Conservation (phyloP, 2,797 vertebrate species). For the Fringilla coelebs region DNA sequence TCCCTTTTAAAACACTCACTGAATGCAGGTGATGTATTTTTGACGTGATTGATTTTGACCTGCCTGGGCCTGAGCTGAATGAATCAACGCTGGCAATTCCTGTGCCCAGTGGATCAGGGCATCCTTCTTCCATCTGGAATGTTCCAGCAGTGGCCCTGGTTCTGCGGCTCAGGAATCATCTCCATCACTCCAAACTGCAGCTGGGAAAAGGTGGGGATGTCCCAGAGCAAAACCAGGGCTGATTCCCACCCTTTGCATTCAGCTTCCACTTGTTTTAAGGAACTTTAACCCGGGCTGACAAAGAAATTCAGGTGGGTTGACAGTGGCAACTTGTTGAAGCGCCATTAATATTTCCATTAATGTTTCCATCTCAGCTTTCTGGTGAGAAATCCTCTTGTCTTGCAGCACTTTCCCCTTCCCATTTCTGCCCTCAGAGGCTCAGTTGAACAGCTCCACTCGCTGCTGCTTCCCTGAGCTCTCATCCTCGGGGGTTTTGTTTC, state of each 20-base stretch:
- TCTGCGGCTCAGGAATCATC: neutral
- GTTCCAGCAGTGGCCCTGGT: neutral
- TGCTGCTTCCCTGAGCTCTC: neutral
- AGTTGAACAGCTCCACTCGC: neutral
- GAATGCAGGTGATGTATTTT: conserved; percentile 71
- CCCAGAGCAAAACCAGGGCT: neutral
- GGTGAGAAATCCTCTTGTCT: neutral
- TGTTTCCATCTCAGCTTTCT: neutral
- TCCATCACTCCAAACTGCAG: neutral
- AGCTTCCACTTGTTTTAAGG: neutral
- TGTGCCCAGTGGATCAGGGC: conserved; percentile 36
- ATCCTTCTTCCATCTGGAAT: conserved; percentile 57
- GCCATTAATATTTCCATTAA: neutral
- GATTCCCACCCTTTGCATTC: neutral
- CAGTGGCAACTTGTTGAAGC: neutral
- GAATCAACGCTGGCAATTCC: conserved; percentile 71
- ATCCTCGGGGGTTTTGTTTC: neutral
- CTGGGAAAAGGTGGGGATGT: neutral
- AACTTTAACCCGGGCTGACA: neutral
- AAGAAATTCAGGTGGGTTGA: neutral
- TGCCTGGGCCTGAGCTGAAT: conserved; percentile 71
- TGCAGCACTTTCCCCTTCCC: neutral
- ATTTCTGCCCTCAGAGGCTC: neutral
- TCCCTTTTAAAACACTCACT: conserved; percentile 15
- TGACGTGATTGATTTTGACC: conserved; percentile 79